Evolutionary conservation across 1,140 invertebrate species (phyloP).

Genomic region (Mactra quadrangularis): DNA sequence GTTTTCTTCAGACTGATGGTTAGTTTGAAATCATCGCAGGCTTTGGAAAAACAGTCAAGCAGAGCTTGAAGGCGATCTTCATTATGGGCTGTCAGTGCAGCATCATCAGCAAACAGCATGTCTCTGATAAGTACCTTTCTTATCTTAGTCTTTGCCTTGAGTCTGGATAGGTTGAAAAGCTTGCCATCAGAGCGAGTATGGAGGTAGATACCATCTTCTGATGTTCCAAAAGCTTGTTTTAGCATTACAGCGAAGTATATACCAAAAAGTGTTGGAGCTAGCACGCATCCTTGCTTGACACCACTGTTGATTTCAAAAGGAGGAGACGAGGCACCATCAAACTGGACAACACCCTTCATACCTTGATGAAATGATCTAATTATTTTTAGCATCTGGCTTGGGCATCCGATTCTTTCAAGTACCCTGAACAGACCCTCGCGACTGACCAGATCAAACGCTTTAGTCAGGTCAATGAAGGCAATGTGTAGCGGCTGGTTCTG

Average conservation of each 20-base stretch:
- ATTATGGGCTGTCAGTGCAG: conserved; percentile 53
- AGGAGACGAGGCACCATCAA: background rate
- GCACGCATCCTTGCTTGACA: too few species aligned
- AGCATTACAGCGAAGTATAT: too few species aligned
- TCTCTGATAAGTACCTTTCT: conserved; percentile 58
- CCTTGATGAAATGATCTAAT: conserved; percentile 45
- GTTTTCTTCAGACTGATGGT: conserved; percentile 22
- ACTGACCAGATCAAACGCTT: too few species aligned
- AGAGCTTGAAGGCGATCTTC: conserved; percentile 42
- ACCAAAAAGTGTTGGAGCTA: too few species aligned
- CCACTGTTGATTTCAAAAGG: conserved; percentile 3
- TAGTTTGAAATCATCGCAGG: background rate
- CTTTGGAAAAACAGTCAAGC: background rate
- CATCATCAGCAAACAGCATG: conserved; percentile 64
- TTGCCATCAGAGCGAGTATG: too few species aligned
- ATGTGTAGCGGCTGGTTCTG: too few species aligned
- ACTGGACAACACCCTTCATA: conserved; percentile 10
- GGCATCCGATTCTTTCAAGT: conserved; percentile 57
- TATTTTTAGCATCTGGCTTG: conserved; percentile 65
- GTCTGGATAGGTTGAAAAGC: conserved; percentile 56
- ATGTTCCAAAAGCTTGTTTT: conserved; percentile 27
- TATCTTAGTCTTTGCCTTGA: conserved; percentile 61
- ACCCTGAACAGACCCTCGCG: conserved; percentile 61
- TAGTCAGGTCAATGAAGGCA: too few species aligned
- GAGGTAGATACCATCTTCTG: too few species aligned